phyloP scores from a whole-genome alignment of 2,797 vertebrate genomes.

The Spinibarbus caldwelli region DNA sequence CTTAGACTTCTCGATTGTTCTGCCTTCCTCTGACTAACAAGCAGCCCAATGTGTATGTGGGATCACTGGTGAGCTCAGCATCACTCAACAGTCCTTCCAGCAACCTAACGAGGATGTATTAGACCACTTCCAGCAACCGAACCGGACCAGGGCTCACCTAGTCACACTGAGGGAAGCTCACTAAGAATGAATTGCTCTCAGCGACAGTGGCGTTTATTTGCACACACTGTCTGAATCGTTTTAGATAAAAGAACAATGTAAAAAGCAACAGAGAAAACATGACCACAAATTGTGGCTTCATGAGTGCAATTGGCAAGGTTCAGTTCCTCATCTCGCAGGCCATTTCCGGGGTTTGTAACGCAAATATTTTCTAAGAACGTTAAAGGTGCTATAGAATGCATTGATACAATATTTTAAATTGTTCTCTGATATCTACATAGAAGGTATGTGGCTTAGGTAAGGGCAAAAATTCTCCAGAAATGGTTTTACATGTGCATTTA shows the following conservation, averaged over 20 bases:
- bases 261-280: neutral
- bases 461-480: too few species aligned
- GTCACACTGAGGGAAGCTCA: constrained; percentile 9
- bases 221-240: neutral
- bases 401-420: too few species aligned
- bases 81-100: constrained; percentile 64
- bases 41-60: constrained; percentile 43
- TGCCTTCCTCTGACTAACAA: constrained; percentile 52
- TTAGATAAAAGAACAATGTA: neutral
- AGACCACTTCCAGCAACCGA: constrained; percentile 66
- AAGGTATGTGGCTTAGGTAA: too few species aligned
- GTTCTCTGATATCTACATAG: too few species aligned
- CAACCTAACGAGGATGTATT: constrained; percentile 68
- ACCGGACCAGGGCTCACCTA: constrained; percentile 4
- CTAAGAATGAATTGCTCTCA: neutral
- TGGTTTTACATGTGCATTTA: too few species aligned
- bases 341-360: neutral
- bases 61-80: constrained; percentile 17
- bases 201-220: neutral
- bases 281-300: neutral
- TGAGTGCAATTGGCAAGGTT: neutral
- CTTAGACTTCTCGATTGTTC: constrained; percentile 52
- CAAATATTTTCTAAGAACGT: neutral
- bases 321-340: neutral
- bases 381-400: too few species aligned